Evolutionary conservation across 2,797 vertebrate genomes (phyloP).

Genomic region (Chromobotia macracanthus): DNA sequence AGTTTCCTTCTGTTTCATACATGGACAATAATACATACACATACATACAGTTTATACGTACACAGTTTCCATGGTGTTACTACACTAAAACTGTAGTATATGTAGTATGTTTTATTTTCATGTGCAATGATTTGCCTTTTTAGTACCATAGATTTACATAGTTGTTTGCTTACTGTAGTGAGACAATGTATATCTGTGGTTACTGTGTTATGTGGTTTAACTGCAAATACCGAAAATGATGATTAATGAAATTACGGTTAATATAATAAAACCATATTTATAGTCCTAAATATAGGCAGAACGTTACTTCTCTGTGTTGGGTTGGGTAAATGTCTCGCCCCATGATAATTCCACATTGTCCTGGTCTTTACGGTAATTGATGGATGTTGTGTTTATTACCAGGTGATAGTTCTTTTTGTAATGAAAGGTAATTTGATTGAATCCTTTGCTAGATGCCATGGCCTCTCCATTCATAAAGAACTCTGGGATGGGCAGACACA

Average conservation of each 20-base stretch:
- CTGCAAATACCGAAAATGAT: background rate
- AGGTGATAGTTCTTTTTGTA: constrained; percentile 44
- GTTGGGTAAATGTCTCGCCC: constrained; percentile 26
- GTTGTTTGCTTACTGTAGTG: too few relatives aligned
- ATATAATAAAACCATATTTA: background rate
- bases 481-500: constrained; percentile 42
- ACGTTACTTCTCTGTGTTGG: constrained; percentile 57
- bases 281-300: background rate
- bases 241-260: background rate
- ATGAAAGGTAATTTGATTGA: constrained; percentile 64
- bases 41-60: too few relatives aligned
- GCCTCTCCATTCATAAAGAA: constrained; percentile 70
- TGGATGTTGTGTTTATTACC: constrained; percentile 38
- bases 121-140: background rate
- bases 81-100: background rate
- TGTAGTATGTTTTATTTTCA: background rate
- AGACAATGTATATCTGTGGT: too few relatives aligned
- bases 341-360: background rate
- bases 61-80: background rate
- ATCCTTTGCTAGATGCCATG: constrained; percentile 57
- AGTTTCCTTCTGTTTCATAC: background rate
- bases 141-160: background rate
- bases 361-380: constrained; percentile 54
- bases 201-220: background rate
- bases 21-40: background rate